Evolutionary conservation across 2,113 vertebrate species (phyloP).

Genomic region (Athene noctua): DNA sequence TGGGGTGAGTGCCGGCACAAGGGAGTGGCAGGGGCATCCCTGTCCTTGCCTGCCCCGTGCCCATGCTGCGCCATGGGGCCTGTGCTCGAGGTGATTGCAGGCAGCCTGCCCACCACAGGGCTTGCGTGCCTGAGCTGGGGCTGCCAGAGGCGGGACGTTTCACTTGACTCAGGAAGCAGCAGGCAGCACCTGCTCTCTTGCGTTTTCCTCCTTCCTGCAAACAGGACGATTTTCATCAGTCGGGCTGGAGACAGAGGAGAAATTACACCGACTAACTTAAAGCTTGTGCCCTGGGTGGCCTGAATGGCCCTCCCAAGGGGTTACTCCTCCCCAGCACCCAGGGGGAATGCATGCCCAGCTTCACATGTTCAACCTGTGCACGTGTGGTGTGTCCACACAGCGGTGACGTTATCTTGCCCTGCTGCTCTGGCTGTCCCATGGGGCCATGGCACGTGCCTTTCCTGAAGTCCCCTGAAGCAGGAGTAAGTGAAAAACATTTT

Average conservation of each 20-base stretch:
- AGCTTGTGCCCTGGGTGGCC: not conserved
- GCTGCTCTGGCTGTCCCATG: fast-evolving
- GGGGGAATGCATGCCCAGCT: fast-evolving
- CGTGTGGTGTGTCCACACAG: fast-evolving
- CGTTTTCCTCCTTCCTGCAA: not conserved
- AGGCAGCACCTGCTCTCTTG: not conserved
- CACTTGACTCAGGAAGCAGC: not conserved
- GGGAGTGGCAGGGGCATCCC: no score
- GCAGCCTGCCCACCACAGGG: fast-evolving
- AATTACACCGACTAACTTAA: not conserved
- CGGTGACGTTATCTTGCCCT: fast-evolving
- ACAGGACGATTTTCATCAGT: fast-evolving
- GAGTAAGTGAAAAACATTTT: not conserved
- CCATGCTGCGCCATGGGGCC: fast-evolving
- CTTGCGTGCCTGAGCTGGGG: not conserved
- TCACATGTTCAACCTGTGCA: fast-evolving
- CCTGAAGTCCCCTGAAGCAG: not conserved
- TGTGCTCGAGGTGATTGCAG: not conserved
- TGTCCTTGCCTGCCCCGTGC: not conserved
- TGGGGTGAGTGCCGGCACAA: fast-evolving
- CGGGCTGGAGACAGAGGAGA: not conserved
- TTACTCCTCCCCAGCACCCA: fast-evolving
- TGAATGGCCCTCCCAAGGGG: not conserved
- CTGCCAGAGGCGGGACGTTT: not conserved
- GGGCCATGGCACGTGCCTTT: not conserved